Base-by-base conservation (phyloP, 1,140 invertebrate genomes). In the Diorhabda elongata region DNA sequence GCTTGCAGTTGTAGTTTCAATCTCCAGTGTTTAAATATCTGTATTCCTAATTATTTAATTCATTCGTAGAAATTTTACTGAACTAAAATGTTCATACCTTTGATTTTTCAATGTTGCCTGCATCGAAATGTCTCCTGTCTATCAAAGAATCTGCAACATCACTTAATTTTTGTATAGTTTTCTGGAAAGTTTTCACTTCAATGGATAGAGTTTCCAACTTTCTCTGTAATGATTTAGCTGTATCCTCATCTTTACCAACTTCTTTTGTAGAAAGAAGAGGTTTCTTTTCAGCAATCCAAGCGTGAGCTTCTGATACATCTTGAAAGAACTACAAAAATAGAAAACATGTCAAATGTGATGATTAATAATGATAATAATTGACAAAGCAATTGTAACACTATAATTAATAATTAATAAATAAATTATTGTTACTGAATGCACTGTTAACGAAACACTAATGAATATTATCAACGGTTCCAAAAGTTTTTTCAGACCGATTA, bases 201-300 rank as follows among this genome's bases (percentile, higher is more conserved):
- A 92, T 82, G 67, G 92, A 90, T 44, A 94, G 82, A 3, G 90
- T 90, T 76, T 95, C 92, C 7, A 97, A 81, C 77, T 95, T 92
- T 74, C 95, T 91, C 71, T 92, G 83, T 45, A 92, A 82, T 3
- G 89, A 88, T 69, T 90, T 88, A 5, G 94, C 92, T 0, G 93
- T 93, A 74, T 94, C 91, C 83, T 96, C 93, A 80, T 97, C 95
- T 68, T 92, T 90, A 2, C 93, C 94, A 68, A 90, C 89, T 77
- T 97, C 95, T 11, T 82, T 85, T 0, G 89, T 92, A 1, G 87
- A 85, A 8, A 96, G 78, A 43, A 91, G 83, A 0, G 92, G 91
- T n/a, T 87, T 84, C 75, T 93, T 92, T 75, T 96, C 94, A 57
- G 87, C 84, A 69, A 97, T 89, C 94, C 94, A 97, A 47, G 89